These are phyloP conservation scores for Eulimnadia texana DNA, from an alignment of 1,140 invertebrate genomes.

Conservation along the genomic window DNA sequence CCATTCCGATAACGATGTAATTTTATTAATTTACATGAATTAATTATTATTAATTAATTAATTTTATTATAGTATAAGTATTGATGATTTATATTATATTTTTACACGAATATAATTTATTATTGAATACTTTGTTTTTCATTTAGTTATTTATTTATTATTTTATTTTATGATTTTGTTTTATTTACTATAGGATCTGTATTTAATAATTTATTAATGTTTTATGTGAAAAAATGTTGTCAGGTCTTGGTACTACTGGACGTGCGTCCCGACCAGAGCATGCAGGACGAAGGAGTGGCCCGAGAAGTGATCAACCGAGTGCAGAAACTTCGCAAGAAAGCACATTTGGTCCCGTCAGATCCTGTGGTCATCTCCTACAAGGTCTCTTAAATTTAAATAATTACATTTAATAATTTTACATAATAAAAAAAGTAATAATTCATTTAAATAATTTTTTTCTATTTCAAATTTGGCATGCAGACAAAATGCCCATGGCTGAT, in stretches of 20 bases:
- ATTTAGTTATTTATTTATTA: neutral
- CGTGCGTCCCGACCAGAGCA: conserved; percentile 55
- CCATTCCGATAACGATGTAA: conserved; percentile 66
- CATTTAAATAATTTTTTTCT: neutral
- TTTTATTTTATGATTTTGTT: no score
- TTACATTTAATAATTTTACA: conserved; percentile 16
- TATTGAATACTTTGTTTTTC: no score
- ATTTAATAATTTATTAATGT: neutral
- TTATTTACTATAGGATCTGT: neutral
- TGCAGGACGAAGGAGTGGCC: conserved; percentile 77
- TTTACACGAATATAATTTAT: neutral
- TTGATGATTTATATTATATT: neutral
- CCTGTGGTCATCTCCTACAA: conserved; percentile 70
- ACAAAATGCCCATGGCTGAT: no score
- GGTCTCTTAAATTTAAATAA: no score
- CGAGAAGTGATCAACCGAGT: conserved; percentile 92
- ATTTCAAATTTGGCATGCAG: neutral
- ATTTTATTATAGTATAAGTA: neutral
- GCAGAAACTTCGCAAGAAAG: conserved; percentile 94
- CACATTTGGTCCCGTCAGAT: conserved; percentile 81
- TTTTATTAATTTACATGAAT: neutral
- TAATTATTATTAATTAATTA: no score
- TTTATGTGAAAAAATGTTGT: no score
- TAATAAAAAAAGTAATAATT: conserved; percentile 1
- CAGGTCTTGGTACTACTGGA: conserved; percentile 33